Evolutionary conservation across 2,797 vertebrate genomes (phyloP).

Genomic region (Oreochromis mossambicus): DNA sequence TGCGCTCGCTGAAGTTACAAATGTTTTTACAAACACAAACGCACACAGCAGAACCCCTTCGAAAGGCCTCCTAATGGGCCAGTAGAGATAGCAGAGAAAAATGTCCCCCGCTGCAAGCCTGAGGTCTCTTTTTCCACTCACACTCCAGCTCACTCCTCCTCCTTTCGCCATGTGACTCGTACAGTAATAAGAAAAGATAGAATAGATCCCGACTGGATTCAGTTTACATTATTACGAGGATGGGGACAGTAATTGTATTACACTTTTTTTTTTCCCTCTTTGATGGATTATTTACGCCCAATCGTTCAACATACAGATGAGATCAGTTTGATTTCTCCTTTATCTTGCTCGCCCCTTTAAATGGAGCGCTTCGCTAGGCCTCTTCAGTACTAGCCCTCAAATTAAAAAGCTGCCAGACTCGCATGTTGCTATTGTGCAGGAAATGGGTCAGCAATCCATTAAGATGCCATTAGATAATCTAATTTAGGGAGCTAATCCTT

Average conservation of each 20-base stretch:
- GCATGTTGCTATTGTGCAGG: slow-evolving; percentile 89
- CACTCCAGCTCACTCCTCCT: slow-evolving; percentile 20
- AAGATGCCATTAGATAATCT: slow-evolving; percentile 99
- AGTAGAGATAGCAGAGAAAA: slow-evolving; percentile 62
- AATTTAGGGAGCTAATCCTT: slow-evolving; percentile 95
- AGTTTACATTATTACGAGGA: slow-evolving; percentile 28
- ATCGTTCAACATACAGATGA: slow-evolving; percentile 24
- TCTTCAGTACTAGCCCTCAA: slow-evolving; percentile 73
- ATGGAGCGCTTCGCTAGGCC: slow-evolving; percentile 24
- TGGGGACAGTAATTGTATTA: slow-evolving; percentile 33
- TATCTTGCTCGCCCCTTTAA: slow-evolving; percentile 42
- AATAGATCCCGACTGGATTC: slow-evolving; percentile 28
- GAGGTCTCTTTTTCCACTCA: slow-evolving; percentile 27
- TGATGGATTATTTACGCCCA: slow-evolving; percentile 27
- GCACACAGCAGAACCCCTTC: slow-evolving; percentile 51
- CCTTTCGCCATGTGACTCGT: slow-evolving; percentile 2
- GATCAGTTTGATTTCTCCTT: slow-evolving; percentile 37
- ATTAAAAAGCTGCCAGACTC: slow-evolving; percentile 87
- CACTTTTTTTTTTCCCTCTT: background rate
- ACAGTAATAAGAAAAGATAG: slow-evolving; percentile 40
- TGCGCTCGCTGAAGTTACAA: slow-evolving; percentile 67
- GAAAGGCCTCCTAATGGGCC: slow-evolving; percentile 66
- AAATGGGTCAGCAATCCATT: slow-evolving; percentile 99
- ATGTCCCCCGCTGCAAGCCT: slow-evolving; percentile 54
- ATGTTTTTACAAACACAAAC: slow-evolving; percentile 40